Base-by-base conservation (phyloP, 2,888 invertebrate species). In the Trissonchulus latispiculum region DNA sequence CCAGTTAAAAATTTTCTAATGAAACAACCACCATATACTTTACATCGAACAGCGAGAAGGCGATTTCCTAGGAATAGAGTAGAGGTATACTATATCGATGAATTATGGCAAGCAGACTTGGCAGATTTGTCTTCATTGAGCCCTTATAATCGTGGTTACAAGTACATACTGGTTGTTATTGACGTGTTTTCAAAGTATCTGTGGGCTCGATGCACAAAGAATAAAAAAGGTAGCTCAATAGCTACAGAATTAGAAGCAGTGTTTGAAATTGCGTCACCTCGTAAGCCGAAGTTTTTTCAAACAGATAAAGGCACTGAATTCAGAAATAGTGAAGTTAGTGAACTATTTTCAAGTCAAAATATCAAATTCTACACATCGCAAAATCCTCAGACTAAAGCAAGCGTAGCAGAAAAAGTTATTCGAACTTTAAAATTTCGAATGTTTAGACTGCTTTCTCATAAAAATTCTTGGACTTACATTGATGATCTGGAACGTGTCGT, bases 151-250 rank as follows among this genome's bases (percentile, higher is more conserved):
- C 15, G 28, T 64, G n/a, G 66, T 29, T 64, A 15, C 28, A 64
- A 64, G 28, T 64, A 64, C 28, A 32, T 64, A 64, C 66, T 64
- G n/a, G 66, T 64, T 15, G 66, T 64, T 64, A 64, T 64, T 32
- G 66, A 64, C 28, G 8, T 8, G 8, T 64, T 64, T 33, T 15
- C 66, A 15, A 64, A 64, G 28, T 64, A 64, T 64, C 15, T 28
- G 8, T 64, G 66, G 66, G 66, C 35, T 64, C 8, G 31, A 33
- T 8, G 8, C 15, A 33, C 28, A 8, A 64, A 64, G 35, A n/a
- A 64, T 64, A 64, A 64, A 64, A 8, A 18, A 8, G 66, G 8
- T 15, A n/a, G 8, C 35, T 15, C 66, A 64, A n/a, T 64, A 28
- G 8, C 8, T 8, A 15, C 31, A 15, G 66, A 8, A n/a, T 64